Percentiles rank a stretch among this genome's conserved stretches.
Evolutionary conservation across 2,113 vertebrate genomes (phyloP).

Genomic region (Engraulis encrasicolus): DNA sequence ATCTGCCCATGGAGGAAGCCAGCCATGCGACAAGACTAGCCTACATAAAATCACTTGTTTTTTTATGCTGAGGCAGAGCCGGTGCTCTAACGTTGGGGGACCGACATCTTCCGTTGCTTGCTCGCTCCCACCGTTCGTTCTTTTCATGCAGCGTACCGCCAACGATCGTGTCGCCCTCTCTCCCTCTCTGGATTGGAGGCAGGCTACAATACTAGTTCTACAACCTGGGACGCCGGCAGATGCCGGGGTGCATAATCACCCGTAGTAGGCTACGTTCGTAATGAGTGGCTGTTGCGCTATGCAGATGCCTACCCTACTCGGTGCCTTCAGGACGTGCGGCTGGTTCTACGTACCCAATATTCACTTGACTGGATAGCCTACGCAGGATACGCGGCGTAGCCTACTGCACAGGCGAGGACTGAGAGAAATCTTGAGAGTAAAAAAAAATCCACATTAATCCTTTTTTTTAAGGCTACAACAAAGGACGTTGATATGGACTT

Average conservation of each 20-base stretch:
- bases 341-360: constrained; percentile 39
- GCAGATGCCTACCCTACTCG: constrained; percentile 2
- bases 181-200: background rate
- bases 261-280: constrained; percentile 17
- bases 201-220: background rate
- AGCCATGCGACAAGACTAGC: background rate
- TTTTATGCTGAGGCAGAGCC: background rate
- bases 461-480: background rate
- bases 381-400: constrained; percentile 41
- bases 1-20: background rate
- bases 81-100: background rate
- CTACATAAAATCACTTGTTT: background rate
- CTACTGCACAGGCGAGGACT: constrained; percentile 2
- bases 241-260: constrained; percentile 8
- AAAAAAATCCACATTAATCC: background rate
- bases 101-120: constrained; percentile 29
- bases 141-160: background rate
- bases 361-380: constrained; percentile 40
- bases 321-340: constrained; percentile 29
- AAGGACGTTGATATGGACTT: background rate
- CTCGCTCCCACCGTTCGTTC: too few species aligned
- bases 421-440: background rate
- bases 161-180: background rate
- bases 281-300: constrained; percentile 22
- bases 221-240: background rate